Evolutionary conservation across 37 sponge, comb jelly and placozoan species (phyloP), one percentile per base, ranked within the genome.

Genomic region (Axinella damicornis): DNA sequence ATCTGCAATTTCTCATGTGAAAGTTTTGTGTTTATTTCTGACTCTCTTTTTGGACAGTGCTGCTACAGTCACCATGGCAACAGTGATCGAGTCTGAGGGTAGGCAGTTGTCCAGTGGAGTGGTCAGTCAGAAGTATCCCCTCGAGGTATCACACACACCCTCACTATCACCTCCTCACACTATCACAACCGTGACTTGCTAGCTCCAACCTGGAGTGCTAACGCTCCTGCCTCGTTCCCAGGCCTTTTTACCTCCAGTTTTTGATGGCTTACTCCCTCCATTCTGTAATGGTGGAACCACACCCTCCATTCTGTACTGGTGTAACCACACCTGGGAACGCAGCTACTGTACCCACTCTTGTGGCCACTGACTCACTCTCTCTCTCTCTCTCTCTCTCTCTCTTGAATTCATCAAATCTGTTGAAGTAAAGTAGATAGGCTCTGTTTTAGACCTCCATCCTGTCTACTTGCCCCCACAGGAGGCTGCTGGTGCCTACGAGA

Each of bases 11-110:
- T n/a, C n/a, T n/a, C n/a, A n/a, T n/a, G n/a, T n/a, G n/a, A n/a
- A n/a, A n/a, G n/a, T n/a, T n/a, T n/a, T n/a, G n/a, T n/a, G n/a
- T n/a, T n/a, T n/a, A 46, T 46, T 46, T 46, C 9, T 4, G 4
- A 12, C 4, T 46, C 46, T 46, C 46, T 12, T 46, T 9, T 14
- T 5, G 5, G 12, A 27, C 63, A 61, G 63, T 73, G 78, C 71
- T 20, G 60, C 71, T 57, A 22, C 40, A 34, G 78, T 77, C 12
- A 77, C 78, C 32, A 85, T 70, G 14, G 40, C 78, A 11, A 78
- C 86, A 30, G 78, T 77, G 53, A 56, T 85, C n/a, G 86, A 77
- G 28, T 72, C 73, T 34, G 70, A 65, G n/a, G 78, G 86, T 5
- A 77, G 30, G 53, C 33, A n/a, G 53, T n/a, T 77, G 0, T 77